Conservation (phyloP, 2,888 invertebrate species). For the Acanthacorydalis orientalis region DNA sequence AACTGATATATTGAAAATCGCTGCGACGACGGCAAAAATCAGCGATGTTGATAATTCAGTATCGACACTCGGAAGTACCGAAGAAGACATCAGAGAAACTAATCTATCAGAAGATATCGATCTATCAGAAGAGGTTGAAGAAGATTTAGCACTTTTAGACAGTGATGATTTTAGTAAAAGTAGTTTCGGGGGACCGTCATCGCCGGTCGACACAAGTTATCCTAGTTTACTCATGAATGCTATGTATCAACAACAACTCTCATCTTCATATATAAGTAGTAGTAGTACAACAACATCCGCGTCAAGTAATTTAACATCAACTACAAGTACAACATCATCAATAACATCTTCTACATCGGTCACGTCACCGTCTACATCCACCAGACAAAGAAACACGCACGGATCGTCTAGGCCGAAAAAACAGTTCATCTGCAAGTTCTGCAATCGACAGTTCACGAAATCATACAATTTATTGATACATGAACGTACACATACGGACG, state of each 20-base stretch:
- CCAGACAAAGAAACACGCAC: slow-evolving; percentile 14
- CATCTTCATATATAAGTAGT: slow-evolving; percentile 22
- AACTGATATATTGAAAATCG: slow-evolving; percentile 50
- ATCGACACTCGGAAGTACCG: slow-evolving; percentile 9
- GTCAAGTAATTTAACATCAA: slow-evolving; percentile 27
- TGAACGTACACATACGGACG: slow-evolving; percentile 93
- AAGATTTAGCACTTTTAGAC: slow-evolving; percentile 56
- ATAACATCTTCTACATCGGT: slow-evolving; percentile 24
- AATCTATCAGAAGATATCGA: slow-evolving; percentile 41
- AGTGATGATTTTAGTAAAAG: slow-evolving; percentile 44
- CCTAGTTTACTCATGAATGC: slow-evolving; percentile 54
- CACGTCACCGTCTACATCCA: slow-evolving; percentile 29
- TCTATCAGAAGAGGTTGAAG: slow-evolving; percentile 53
- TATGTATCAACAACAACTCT: slow-evolving; percentile 41
- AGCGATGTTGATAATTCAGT: slow-evolving; percentile 17
- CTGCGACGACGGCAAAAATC: slow-evolving; percentile 28
- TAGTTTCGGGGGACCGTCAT: slow-evolving; percentile 21
- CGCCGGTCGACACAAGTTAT: slow-evolving; percentile 47
- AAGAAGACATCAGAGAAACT: slow-evolving; percentile 19
- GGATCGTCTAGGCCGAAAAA: slow-evolving; percentile 45
- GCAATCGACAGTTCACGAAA: slow-evolving; percentile 93
- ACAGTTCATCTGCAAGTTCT: slow-evolving; percentile 95
- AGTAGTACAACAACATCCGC: slow-evolving; percentile 28
- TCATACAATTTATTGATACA: slow-evolving; percentile 96
- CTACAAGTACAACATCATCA: slow-evolving; percentile 21